A percentile compares a stretch with the other conserved stretches of the same genome.
phyloP scores from a whole-genome alignment of 1,140 invertebrate species.

The Ladona fulva region DNA sequence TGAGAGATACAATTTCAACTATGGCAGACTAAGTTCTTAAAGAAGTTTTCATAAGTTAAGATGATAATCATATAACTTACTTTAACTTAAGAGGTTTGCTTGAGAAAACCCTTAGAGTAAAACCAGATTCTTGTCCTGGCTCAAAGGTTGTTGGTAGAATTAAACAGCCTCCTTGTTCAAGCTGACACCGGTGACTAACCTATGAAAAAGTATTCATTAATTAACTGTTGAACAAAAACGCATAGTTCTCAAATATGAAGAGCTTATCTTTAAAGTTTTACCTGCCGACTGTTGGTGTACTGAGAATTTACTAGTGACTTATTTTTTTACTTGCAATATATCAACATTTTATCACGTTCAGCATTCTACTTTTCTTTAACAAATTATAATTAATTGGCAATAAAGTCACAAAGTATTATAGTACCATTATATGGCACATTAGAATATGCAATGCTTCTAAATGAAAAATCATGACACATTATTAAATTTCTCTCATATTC shows the following conservation, averaged over 20 bases:
- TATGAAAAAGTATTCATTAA: conserved; percentile 25
- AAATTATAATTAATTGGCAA: too few relatives aligned
- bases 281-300: conserved; percentile 85
- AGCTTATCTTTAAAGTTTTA: conserved; percentile 43
- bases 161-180: conserved; percentile 76
- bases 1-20: too few relatives aligned
- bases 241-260: not conserved
- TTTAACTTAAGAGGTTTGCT: conserved; percentile 73
- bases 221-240: conserved; percentile 17
- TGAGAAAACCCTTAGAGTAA: conserved; percentile 73
- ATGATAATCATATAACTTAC: conserved; percentile 33
- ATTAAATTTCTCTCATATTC: too few relatives aligned
- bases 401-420: too few relatives aligned
- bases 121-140: conserved; percentile 78
- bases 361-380: too few relatives aligned
- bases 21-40: too few relatives aligned
- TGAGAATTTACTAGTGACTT: conserved; percentile 83
- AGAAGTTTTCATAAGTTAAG: too few relatives aligned
- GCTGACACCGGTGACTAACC: conserved; percentile 56
- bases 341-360: too few relatives aligned
- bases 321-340: conserved; percentile 80
- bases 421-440: too few relatives aligned
- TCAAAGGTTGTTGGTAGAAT: conserved; percentile 87
- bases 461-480: too few relatives aligned
- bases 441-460: too few relatives aligned